Evolutionary conservation across 2,113 vertebrate species (phyloP), one percentile per base, ranked within the genome.

Genomic region (Zosterops hypoxanthus): DNA sequence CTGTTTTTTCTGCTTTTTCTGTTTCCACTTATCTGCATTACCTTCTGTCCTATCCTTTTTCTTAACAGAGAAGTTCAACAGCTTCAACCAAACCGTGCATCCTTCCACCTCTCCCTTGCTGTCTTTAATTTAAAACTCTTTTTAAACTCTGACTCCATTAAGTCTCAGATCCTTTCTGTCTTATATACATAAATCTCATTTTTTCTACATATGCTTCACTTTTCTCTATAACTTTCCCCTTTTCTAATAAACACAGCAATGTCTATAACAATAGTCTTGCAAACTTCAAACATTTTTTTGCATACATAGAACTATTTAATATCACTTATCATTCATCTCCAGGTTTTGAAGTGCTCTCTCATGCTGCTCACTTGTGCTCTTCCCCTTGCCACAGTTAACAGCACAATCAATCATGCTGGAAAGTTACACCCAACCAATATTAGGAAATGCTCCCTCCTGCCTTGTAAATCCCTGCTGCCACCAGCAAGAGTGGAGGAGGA

Each of bases 261-360:
- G 4, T 46, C 82, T 80, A 20, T 47, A 63, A 56, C 36, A 57
- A 42, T 28, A 36, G 42, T 8, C 56, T 82, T 81, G 64, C 33
- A 88, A 83, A 53, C 42, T 77, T 95, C 75, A 77, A 70, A 70
- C 34, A n/a, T 90, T 72, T 63, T 86, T 97, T 92, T 94, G 66
- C 88, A 86, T 77, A 31, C 39, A 55, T 14, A 70, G 18, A 76
- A 60, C 46, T 79, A 52, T 91, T 86, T 89, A 63, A 44, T 84
- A 89, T 84, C 70, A 50, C 36, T 82, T 82, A 89, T 88, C 57
- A 0, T 80, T 86, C 61, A 91, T 79, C 86, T 91, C 44, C 61
- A 46, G 57, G 59, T 41, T 82, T 89, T 78, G 55, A 87, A 91
- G 63, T 1, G 1, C 75, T 90, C 55, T 92, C 75, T 12, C 42